Percentiles rank a stretch among this genome's conserved stretches.
phyloP scores from a whole-genome alignment of 2,888 invertebrate species.

The Drosophila mercatorum region DNA sequence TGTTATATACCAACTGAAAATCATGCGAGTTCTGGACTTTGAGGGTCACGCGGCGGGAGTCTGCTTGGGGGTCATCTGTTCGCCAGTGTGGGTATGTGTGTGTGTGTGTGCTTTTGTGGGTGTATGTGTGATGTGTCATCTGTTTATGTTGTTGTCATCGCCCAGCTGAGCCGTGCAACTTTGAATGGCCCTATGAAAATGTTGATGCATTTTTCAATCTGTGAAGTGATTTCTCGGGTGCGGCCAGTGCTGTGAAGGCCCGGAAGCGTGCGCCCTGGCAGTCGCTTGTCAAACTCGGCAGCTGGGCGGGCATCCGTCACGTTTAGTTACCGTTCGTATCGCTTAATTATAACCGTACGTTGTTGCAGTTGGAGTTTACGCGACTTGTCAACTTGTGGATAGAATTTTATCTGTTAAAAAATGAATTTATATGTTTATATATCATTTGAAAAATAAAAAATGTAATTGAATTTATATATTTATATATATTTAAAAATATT shows the following conservation, averaged over 20 bases:
- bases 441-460: too few species aligned
- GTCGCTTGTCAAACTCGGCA: slow-evolving; percentile 2
- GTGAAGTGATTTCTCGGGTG: slow-evolving; percentile 52
- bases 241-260: slow-evolving; percentile 44
- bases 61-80: slow-evolving; percentile 51
- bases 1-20: slow-evolving; percentile 82
- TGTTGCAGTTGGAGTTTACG: background rate
- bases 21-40: slow-evolving; percentile 69
- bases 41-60: slow-evolving; percentile 15
- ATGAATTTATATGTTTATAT: too few species aligned
- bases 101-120: background rate
- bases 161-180: slow-evolving; percentile 29
- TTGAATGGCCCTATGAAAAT: slow-evolving; percentile 7
- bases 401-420: background rate
- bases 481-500: too few species aligned
- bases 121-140: slow-evolving; percentile 57
- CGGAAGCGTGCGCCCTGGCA: slow-evolving; percentile 35
- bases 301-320: background rate
- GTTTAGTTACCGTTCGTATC: background rate
- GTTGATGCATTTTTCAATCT: slow-evolving; percentile 31
- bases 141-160: slow-evolving; percentile 55
- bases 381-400: background rate
- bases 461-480: too few species aligned
- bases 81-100: background rate
- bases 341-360: background rate